A percentile compares a stretch with the other conserved stretches of the same genome.
phyloP scores from a whole-genome alignment of 23 tunicate genomes.

The Diplosoma virens region DNA sequence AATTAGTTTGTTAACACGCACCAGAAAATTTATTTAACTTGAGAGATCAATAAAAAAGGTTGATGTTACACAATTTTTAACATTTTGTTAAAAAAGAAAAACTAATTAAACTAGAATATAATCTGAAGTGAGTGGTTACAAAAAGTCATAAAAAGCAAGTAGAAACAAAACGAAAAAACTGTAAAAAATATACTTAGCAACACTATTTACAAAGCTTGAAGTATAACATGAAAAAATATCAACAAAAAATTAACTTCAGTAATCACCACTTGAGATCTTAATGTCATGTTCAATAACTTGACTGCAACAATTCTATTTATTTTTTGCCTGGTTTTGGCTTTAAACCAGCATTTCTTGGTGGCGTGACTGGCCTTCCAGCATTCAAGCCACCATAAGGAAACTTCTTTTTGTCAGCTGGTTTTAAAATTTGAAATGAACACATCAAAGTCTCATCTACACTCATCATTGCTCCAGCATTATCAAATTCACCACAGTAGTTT shows the following conservation, averaged over 20 bases:
- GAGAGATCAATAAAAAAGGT: too few species aligned
- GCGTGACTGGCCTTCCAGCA: slow-evolving; percentile 91
- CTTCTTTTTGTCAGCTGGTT: slow-evolving; percentile 98
- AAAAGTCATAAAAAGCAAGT: too few species aligned
- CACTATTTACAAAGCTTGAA: slow-evolving; percentile 25
- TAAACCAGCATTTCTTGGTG: slow-evolving; percentile 80
- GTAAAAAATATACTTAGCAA: slow-evolving; percentile 20
- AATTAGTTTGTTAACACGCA: too few species aligned
- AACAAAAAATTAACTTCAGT: background rate
- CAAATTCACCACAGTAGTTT: slow-evolving; percentile 99
- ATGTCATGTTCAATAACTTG: slow-evolving; percentile 2
- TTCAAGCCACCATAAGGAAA: slow-evolving; percentile 86
- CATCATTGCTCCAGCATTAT: slow-evolving; percentile 99
- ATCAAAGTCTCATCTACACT: slow-evolving; percentile 96
- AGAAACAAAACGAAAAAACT: too few species aligned
- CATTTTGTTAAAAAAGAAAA: too few species aligned
- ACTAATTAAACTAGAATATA: too few species aligned
- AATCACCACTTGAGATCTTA: background rate
- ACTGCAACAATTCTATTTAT: background rate
- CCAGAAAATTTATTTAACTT: too few species aligned
- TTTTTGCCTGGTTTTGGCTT: too few species aligned
- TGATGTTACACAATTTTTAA: too few species aligned
- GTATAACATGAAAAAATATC: background rate
- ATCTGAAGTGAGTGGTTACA: too few species aligned
- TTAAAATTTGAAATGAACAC: slow-evolving; percentile 98